Percentiles rank a stretch among this genome's conserved stretches.
Evolutionary conservation across 2,888 invertebrate species (phyloP).

Genomic region (Gisinianus flammeolus): DNA sequence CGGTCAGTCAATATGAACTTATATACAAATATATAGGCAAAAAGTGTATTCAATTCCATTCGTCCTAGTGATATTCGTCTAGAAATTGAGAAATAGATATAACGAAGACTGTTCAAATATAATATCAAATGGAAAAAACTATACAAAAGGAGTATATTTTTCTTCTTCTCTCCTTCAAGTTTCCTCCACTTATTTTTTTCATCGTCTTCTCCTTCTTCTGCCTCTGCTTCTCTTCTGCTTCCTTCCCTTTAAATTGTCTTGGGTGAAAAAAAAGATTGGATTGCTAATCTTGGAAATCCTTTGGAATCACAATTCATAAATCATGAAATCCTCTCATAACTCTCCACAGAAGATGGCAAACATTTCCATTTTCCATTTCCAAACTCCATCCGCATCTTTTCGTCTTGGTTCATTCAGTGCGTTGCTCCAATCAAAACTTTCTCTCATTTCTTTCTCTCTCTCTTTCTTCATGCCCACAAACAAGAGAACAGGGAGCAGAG

Average conservation of each 20-base stretch:
- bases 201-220: not conserved
- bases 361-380: not conserved
- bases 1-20: too few species aligned
- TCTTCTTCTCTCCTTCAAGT: not conserved
- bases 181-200: not conserved
- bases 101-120: too few species aligned
- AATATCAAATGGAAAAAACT: too few species aligned
- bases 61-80: too few species aligned
- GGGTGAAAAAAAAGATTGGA: conserved; percentile 5
- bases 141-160: not conserved
- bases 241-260: not conserved
- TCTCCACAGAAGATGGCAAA: not conserved
- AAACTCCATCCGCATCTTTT: not conserved
- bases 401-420: too few species aligned
- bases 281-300: conserved; percentile 13
- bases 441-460: not conserved
- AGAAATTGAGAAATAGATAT: too few species aligned
- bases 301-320: conserved; percentile 16
- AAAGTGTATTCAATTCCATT: too few species aligned
- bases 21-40: too few species aligned
- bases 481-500: not conserved
- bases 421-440: not conserved
- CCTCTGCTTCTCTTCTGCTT: not conserved
- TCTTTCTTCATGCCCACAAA: not conserved
- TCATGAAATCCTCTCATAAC: not conserved